These are phyloP conservation scores for Colistium nudipinnis DNA, from an alignment of 2,113 vertebrate species.

Conservation along the genomic window DNA sequence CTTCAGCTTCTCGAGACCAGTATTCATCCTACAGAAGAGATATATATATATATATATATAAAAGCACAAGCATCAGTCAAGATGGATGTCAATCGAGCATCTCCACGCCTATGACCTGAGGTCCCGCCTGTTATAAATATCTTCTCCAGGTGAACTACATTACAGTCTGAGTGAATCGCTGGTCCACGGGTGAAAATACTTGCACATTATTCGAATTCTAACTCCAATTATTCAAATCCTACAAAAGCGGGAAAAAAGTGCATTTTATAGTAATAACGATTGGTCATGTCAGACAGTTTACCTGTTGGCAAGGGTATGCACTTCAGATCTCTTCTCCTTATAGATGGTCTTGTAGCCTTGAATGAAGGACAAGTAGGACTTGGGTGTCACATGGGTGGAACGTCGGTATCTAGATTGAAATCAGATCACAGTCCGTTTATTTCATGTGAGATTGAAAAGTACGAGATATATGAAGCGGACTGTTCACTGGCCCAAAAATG, in stretches of 20 bases:
- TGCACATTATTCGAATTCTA: background rate
- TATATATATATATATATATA: no score
- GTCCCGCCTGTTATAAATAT: conserved; percentile 6
- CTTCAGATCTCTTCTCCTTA: conserved; percentile 87
- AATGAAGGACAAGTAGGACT: conserved; percentile 96
- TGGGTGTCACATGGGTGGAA: conserved; percentile 92
- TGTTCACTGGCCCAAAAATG: no score
- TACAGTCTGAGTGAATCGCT: background rate
- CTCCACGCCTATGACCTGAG: background rate
- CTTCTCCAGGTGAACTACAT: background rate
- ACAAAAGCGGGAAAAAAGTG: no score
- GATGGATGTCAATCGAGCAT: no score
- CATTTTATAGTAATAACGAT: no score
- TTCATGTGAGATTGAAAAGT: background rate
- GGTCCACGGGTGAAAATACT: background rate
- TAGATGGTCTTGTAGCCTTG: conserved; percentile 93
- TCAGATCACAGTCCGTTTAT: background rate
- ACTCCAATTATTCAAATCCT: no score
- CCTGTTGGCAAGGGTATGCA: conserved; percentile 90
- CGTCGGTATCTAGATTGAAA: conserved; percentile 81
- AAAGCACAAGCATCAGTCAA: no score
- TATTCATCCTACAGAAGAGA: conserved; percentile 87
- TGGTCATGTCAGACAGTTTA: conserved; percentile 64
- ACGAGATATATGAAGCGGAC: no score
- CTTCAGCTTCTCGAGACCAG: conserved; percentile 92